Base-by-base conservation (phyloP, 2,113 vertebrate species). In the Columbina picui region DNA sequence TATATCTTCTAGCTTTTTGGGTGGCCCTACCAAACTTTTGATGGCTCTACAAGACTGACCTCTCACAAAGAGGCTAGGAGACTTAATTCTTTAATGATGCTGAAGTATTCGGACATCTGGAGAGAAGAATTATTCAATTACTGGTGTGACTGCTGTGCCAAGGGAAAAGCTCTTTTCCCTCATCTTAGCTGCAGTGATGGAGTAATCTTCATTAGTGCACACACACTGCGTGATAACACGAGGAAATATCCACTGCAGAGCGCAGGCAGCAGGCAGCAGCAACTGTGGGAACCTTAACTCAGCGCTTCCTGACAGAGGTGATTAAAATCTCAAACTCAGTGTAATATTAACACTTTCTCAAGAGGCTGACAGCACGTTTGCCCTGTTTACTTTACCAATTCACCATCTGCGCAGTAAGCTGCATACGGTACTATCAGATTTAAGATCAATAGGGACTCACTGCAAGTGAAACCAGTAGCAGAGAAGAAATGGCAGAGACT, bases 261-360 rank as follows among this genome's bases (percentile, higher is more conserved):
- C 60, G 34, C 50, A 53, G 76, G 85, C 96, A 96, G 90, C 63
- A 80, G 89, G 77, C 82, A 92, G 53, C 10, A 95, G 90, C 94
- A 70, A 89, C 92, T 96, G 95, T 97, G 96, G 91, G 92, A 97
- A 96, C 86, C 83, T 93, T 96, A 96, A 96, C 93, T 96, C 96
- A 96, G 95, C 96, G 75, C 92, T 97, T 97, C 96, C 96, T 96
- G 96, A 96, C 85, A 94, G 80, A 26, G 92, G 92, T 61, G 96
- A 97, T 97, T 97, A 96, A 96, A 96, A 97, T 97, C 96, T 97
- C 94, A 88, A 94, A 82, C 68, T 93, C 86, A 57, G 90, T 89
- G 83, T 88, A 93, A 94, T 92, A 97, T 93, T 96, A 96, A 85
- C 96, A 90, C 96, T 96, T 96, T 97, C 96, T 97, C 96, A 96